These are phyloP conservation scores for Rattus rattus DNA, from an alignment of 2,113 vertebrate species.

Conservation along the genomic window DNA sequence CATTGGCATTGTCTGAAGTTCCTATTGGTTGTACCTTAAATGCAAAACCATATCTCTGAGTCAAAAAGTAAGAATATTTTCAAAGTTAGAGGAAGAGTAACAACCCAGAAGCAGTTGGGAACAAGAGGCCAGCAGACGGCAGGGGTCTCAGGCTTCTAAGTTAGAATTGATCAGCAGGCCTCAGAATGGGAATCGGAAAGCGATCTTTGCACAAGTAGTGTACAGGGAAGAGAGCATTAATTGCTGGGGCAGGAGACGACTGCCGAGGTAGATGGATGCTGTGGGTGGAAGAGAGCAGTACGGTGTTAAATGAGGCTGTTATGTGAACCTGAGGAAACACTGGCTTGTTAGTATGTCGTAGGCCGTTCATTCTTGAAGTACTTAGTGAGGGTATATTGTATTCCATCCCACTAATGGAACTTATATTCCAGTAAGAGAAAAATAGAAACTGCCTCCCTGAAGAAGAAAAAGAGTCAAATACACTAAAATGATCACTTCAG, in stretches of 20 bases:
- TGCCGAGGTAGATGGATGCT: background rate
- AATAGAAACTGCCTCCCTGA: conserved; percentile 12
- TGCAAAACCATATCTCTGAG: background rate
- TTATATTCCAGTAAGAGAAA: conserved; percentile 24
- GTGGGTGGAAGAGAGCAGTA: background rate
- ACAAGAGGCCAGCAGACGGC: background rate
- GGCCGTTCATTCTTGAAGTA: conserved; percentile 6
- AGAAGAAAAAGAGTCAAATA: background rate
- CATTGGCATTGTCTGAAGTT: background rate
- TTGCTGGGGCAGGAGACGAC: background rate
- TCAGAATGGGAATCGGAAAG: background rate
- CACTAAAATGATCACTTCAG: background rate
- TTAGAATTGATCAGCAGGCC: background rate
- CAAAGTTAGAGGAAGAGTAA: conserved; percentile 38
- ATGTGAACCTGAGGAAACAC: background rate
- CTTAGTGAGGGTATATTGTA: background rate
- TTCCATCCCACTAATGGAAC: background rate
- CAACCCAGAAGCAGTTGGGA: conserved; percentile 12
- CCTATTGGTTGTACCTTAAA: background rate
- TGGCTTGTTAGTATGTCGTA: background rate
- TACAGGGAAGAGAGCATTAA: background rate
- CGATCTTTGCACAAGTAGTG: conserved; percentile 14
- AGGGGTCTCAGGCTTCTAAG: background rate
- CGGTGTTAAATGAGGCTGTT: background rate
- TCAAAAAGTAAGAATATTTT: conserved; percentile 29